Percentiles rank a stretch among this genome's conserved stretches.
Evolutionary conservation across 1,140 invertebrate genomes (phyloP).

Genomic region (Drosophila bocqueti): DNA sequence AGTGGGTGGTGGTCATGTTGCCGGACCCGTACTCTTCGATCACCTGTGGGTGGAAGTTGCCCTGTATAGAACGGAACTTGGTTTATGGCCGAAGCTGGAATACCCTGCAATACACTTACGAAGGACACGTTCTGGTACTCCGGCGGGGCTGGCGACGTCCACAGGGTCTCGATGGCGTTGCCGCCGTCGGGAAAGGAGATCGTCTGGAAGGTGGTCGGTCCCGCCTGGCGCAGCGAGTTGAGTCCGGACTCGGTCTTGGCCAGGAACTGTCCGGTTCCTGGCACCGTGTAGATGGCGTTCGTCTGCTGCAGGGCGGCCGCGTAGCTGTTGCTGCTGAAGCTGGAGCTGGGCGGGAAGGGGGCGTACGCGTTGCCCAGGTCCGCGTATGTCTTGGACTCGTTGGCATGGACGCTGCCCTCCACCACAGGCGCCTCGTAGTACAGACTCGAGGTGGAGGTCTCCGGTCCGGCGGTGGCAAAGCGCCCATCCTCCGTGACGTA

Average conservation of each 20-base stretch:
- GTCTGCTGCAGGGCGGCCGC: constrained; percentile 59
- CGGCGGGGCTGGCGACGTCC: constrained; percentile 42
- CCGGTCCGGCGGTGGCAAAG: constrained; percentile 46
- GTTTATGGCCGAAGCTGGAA: neutral
- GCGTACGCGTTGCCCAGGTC: constrained; percentile 75
- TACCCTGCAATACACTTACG: constrained; percentile 43
- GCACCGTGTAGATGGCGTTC: constrained; percentile 74
- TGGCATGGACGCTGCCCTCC: constrained; percentile 61
- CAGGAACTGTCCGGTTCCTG: constrained; percentile 57
- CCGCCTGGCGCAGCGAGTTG: constrained; percentile 56
- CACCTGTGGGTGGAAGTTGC: constrained; percentile 76
- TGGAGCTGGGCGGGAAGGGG: constrained; percentile 58
- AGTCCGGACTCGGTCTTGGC: constrained; percentile 73
- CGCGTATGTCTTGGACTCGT: constrained; percentile 80
- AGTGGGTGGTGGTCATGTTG: constrained; percentile 66
- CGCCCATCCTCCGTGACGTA: constrained; percentile 71
- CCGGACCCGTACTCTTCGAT: constrained; percentile 67
- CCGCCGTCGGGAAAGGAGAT: constrained; percentile 55
- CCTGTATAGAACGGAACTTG: constrained; percentile 37
- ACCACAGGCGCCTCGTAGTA: constrained; percentile 70
- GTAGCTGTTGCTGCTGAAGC: constrained; percentile 64
- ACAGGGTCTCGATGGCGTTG: constrained; percentile 53
- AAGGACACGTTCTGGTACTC: constrained; percentile 67
- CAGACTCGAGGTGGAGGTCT: constrained; percentile 44
- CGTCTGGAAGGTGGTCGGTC: constrained; percentile 57